Evolutionary conservation across 2,888 invertebrate genomes (phyloP), one percentile per base, ranked within the genome.

Genomic region (Strigamia crassipes): DNA sequence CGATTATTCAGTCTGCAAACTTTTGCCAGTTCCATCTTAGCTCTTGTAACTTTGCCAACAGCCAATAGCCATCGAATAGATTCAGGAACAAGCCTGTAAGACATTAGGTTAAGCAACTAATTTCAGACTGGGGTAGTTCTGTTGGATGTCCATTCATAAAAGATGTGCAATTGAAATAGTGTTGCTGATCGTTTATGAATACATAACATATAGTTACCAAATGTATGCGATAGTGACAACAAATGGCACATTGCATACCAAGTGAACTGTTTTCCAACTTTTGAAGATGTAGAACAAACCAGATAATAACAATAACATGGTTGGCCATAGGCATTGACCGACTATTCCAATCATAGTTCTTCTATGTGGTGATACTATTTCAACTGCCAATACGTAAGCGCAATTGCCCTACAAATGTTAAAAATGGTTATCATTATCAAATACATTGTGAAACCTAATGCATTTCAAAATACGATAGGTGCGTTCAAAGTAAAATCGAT

Each of bases 211-310:
- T 38, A 85, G 87, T 85, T 83, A 88, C 88, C 87, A 88, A 34
- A 87, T 85, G 83, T 87, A 88, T 82, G 88, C 85, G 5, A 90
- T 84, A 4, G 90, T 89, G 10, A 89, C 82, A 0, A 89, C 85
- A 34, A 89, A 88, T 0, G 90, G 90, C 41, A 89, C 86, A 15
- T 89, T 87, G 73, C 90, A 85, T 1, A 89, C 89, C 78, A 90
- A 86, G 84, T 90, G 90, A 8, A 90, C 87, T 81, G 89, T 86
- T 51, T 89, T 86, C 90, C 90, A 91, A 84, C 90, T 87, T 12
- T 88, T 87, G 66, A 90, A 86, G 12, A 87, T 85, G 83, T 89
- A 90, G 46, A 89, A 88, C 41, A 89, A 85, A 0, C 86, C 86
- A 5, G 90, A 88, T 15, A 90, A 85, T 27, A 89, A 84, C 46